Evolutionary conservation across 1,140 invertebrate genomes (phyloP), one percentile per base, ranked within the genome.

Genomic region (Nasonia giraulti): DNA sequence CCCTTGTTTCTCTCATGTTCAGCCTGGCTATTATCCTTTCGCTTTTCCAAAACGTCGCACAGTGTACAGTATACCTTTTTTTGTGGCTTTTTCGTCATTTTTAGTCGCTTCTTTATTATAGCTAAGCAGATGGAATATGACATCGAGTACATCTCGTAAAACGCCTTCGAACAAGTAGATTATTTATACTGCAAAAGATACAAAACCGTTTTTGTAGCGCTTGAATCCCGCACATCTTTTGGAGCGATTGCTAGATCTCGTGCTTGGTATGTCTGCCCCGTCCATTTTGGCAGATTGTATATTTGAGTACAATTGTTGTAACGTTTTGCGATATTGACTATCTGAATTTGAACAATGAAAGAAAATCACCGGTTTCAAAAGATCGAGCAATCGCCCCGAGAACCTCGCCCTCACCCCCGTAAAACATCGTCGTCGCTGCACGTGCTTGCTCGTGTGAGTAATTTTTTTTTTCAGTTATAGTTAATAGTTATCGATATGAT

Each of bases 401-500:
- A 76, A 71, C 31, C 33, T 85, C 77, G 55, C 73, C 23, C 50
- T 33, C 66, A 23, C 37, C 6, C 66, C 71, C 2, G 68, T 31
- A 17, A 55, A 27, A 71, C 17, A 68, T 76, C 84, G 31, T 55
- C 69, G 66, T 40, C 44, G 50, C 33, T 80, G 75, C 69, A 75
- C 50, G 69, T 80, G 69, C 50, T 80, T 80, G 44, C 27, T 83
- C 71, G 75, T 85, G 27, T 71, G 66, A 76, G 73, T 82, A 76
- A 66, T 23, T 73, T 85, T 85, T 83, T 89, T 87, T 89, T 87
- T 87, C 86, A 87, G 82, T 87, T 86, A 86, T 88, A 87, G 83
- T 86, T 87, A 87, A 88, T 89, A 88, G 86, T 88, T 89, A 87
- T 89, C 89, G 89, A 90, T 88, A 87, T 88, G 88, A 86, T 89